Percentiles rank a stretch among this genome's conserved stretches.
These are phyloP conservation scores for Lepidochrysops patricia DNA, from an alignment of 2,888 invertebrate species.

Conservation along the genomic window DNA sequence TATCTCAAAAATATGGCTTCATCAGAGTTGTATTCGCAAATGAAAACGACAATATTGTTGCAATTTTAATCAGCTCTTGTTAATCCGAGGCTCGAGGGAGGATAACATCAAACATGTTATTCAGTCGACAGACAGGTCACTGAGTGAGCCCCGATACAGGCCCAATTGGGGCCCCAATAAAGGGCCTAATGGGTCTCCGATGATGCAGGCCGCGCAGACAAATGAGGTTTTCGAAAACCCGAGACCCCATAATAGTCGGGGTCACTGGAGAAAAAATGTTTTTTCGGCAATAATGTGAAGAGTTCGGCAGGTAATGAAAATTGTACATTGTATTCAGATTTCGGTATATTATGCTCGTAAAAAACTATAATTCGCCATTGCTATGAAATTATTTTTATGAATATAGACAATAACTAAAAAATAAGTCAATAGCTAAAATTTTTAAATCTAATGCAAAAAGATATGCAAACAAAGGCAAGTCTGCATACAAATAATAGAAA, in stretches of 20 bases:
- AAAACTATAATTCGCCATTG: no score
- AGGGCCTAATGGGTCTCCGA: conserved; percentile 54
- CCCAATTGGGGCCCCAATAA: conserved; percentile 39
- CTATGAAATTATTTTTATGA: no score
- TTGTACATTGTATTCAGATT: no score
- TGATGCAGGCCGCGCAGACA: conserved; percentile 30
- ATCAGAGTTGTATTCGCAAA: background rate
- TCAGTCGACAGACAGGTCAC: conserved; percentile 63
- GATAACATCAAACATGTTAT: conserved; percentile 44
- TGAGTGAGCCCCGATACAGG: conserved; percentile 38
- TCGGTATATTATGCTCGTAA: no score
- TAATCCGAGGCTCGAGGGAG: conserved; percentile 15
- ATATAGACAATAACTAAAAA: no score
- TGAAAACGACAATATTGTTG: conserved; percentile 5
- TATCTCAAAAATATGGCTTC: background rate
- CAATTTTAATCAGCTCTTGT: background rate
- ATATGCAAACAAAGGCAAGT: background rate
- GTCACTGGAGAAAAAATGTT: conserved; percentile 36
- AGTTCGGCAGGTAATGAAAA: no score
- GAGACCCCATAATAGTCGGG: conserved; percentile 46
- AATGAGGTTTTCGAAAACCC: conserved; percentile 40
- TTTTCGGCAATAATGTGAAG: background rate
- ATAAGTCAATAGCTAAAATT: no score
- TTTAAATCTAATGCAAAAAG: no score
- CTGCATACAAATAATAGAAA: conserved; percentile 10